Evolutionary conservation across 2,888 invertebrate species (phyloP), one percentile per base, ranked within the genome.

Genomic region (Notodonta dromedarius): DNA sequence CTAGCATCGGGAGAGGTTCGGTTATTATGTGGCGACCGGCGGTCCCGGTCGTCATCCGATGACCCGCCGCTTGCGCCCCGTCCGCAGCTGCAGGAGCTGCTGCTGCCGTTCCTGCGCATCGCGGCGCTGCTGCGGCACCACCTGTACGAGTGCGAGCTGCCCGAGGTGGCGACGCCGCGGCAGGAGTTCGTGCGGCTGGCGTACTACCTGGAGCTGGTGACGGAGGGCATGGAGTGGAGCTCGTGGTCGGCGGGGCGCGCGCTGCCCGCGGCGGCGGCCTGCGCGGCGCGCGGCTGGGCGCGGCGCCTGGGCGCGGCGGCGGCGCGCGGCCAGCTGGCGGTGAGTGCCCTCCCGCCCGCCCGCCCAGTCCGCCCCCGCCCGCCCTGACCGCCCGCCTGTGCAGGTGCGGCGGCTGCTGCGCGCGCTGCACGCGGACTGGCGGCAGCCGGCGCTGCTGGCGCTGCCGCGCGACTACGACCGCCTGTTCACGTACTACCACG

Each of bases 391-490:
- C 24, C 24, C 24, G 1, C 7, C 24, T 13, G 11, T 11, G n/a
- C 79, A 87, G 88, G 85, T 96, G 13, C 94, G 96, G 8, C 95
- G 95, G 63, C 94, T 97, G 74, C 94, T 97, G 58, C 94, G 95
- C 58, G 95, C 96, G 80, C 96, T 97, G 85, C 97, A 97, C 86
- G 94, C 95, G 71, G 88, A 95, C 74, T 98, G 98, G 97, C 94
- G 95, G 77, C 95, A 95, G 78, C 99, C 99, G 24, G 95, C 96
- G 73, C 94, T 99, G 72, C 95, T 99, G 64, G 94, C 95, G 68
- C 94, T 99, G 87, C 99, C 99, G 59, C 94, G 96, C 65, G 97
- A 97, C 85, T 99, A 99, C 91, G 99, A 99, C 91, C 96, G 96
- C 84, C 85, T 89, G 71, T 90, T 90, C 88, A 85, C 97, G 95